phyloP scores from a whole-genome alignment of 1,140 invertebrate species.

The Drosophila nigrodunni region DNA sequence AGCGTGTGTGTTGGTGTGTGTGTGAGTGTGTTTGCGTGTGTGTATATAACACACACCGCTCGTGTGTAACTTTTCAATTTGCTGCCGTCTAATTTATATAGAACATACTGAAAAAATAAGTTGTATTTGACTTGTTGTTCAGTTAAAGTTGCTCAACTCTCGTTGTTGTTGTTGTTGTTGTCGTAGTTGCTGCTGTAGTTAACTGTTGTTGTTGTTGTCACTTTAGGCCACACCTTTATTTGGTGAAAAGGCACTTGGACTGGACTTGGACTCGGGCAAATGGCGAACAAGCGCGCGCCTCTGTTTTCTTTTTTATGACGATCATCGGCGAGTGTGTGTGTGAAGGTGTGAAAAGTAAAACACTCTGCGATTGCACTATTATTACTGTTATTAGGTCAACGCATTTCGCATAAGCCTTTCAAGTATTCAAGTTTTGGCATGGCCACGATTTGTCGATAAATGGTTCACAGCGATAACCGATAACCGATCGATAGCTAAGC shows the following conservation, averaged over 20 bases:
- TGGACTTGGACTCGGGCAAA: conserved; percentile 36
- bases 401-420: background rate
- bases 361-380: conserved; percentile 34
- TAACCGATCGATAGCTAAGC: background rate
- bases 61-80: conserved; percentile 51
- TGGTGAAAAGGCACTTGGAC: conserved; percentile 52
- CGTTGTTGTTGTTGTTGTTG: conserved; percentile 13
- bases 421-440: no score
- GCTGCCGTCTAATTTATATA: conserved; percentile 52
- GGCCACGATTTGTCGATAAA: conserved; percentile 2
- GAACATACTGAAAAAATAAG: conserved; percentile 35
- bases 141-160: conserved; percentile 19
- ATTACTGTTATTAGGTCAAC: conserved; percentile 22
- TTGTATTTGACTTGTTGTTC: conserved; percentile 31
- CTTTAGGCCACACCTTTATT: conserved; percentile 64
- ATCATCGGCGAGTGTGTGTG: conserved; percentile 19
- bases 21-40: conserved; percentile 4
- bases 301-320: conserved; percentile 49
- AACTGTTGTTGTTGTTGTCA: conserved; percentile 10
- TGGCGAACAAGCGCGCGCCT: conserved; percentile 48
- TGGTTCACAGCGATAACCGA: conserved; percentile 17
- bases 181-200: background rate
- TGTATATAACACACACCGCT: conserved; percentile 27
- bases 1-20: background rate
- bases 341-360: conserved; percentile 40